Conservation (phyloP, 2,797 vertebrate species). For the Protonibea diacanthus region DNA sequence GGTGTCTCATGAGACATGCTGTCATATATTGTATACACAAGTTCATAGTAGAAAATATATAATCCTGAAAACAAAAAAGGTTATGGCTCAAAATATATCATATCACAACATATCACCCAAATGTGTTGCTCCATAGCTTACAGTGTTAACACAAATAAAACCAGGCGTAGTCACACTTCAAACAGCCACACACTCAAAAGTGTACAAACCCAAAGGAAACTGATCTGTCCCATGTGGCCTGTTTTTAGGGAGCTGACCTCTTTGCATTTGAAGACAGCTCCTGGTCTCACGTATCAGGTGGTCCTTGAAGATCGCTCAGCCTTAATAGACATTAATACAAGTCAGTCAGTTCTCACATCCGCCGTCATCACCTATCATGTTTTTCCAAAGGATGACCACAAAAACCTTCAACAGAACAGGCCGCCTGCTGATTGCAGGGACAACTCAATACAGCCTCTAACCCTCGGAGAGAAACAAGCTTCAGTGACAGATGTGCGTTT, state of each 20-base stretch:
- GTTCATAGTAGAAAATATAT: background rate
- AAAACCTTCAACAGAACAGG: background rate
- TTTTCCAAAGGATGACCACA: constrained; percentile 7
- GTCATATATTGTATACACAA: background rate
- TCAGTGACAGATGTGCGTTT: background rate
- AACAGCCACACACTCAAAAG: background rate
- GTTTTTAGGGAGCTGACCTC: constrained; percentile 22
- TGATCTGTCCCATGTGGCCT: constrained; percentile 28
- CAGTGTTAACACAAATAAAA: background rate
- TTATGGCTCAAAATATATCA: background rate
- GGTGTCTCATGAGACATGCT: background rate
- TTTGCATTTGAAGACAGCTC: constrained; percentile 6
- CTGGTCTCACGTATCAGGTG: constrained; percentile 12
- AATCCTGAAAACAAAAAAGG: background rate
- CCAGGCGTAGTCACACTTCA: background rate
- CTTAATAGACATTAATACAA: background rate
- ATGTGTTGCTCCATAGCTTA: background rate
- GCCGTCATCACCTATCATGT: background rate
- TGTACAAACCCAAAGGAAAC: constrained; percentile 14
- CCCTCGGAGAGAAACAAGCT: background rate
- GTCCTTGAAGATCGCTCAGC: background rate
- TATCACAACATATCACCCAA: background rate
- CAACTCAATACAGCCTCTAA: background rate
- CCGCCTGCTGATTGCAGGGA: background rate
- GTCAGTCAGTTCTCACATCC: background rate